Evolutionary conservation across 2,113 vertebrate genomes (phyloP).

Genomic region (Ammospiza caudacuta): DNA sequence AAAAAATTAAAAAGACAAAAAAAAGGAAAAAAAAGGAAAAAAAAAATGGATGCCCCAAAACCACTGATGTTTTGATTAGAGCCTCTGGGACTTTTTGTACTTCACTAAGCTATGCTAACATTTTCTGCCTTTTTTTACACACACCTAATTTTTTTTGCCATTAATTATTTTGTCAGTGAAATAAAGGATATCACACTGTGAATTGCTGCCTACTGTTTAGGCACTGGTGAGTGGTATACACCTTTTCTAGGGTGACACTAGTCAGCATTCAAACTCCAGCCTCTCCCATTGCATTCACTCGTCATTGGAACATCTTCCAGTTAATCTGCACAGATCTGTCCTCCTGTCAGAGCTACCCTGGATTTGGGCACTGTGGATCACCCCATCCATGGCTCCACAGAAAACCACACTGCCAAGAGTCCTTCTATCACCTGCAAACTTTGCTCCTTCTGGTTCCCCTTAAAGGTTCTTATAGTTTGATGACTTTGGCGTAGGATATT

Average conservation of each 20-base stretch:
- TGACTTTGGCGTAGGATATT: background rate
- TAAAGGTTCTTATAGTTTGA: background rate
- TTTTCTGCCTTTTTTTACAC: background rate
- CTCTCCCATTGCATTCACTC: background rate
- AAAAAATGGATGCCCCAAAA: background rate
- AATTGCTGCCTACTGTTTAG: background rate
- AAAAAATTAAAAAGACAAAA: too few relatives aligned
- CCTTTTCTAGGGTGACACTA: background rate
- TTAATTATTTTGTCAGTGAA: background rate
- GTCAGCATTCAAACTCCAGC: background rate
- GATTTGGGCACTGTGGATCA: background rate
- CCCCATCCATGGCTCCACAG: fast-evolving
- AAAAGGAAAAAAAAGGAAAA: background rate
- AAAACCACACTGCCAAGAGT: background rate
- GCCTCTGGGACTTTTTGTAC: background rate
- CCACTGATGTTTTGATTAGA: background rate
- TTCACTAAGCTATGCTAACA: background rate
- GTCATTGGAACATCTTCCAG: background rate
- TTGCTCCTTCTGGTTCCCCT: background rate
- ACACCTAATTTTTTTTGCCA: background rate
- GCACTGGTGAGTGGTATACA: background rate
- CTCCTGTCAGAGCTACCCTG: background rate
- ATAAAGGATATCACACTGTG: background rate
- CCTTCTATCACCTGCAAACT: background rate
- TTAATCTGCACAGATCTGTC: background rate